Percentiles rank a stretch among this genome's conserved stretches.
Evolutionary conservation across 2,888 invertebrate species (phyloP).

Genomic region (Agrilus biguttatus): DNA sequence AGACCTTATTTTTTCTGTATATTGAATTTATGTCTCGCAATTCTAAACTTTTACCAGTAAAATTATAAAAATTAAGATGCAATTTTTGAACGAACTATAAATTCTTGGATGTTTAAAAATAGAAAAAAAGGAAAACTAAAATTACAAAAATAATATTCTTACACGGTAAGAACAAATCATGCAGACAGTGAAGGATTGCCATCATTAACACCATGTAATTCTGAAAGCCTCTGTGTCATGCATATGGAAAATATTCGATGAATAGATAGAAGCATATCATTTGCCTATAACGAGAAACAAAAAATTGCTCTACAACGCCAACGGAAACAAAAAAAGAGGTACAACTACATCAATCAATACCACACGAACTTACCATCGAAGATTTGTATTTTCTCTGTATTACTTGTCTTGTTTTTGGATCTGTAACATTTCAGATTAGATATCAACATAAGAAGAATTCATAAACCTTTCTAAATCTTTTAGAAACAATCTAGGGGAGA

Average conservation of each 20-base stretch:
- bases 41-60: too few relatives aligned
- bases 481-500: too few relatives aligned
- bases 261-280: constrained; percentile 57
- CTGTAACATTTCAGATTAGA: constrained; percentile 42
- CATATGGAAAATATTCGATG: constrained; percentile 69
- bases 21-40: too few relatives aligned
- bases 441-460: not conserved
- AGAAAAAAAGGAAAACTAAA: not conserved
- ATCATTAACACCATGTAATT: constrained; percentile 11
- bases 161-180: constrained; percentile 13
- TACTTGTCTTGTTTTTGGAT: constrained; percentile 94
- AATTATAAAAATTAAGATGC: too few relatives aligned
- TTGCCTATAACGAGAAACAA: constrained; percentile 49
- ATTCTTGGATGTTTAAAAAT: too few relatives aligned
- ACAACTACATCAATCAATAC: not conserved
- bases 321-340: constrained; percentile 8
- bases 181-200: constrained; percentile 13
- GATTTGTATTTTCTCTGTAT: constrained; percentile 96
- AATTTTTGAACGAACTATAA: too few relatives aligned
- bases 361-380: constrained; percentile 70
- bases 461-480: too few relatives aligned
- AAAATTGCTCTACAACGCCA: constrained; percentile 18
- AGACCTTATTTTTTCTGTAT: too few relatives aligned
- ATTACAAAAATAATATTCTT: constrained; percentile 2
- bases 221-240: constrained; percentile 32